Evolutionary conservation across 1,140 invertebrate species (phyloP), one percentile per base, ranked within the genome.

Genomic region (Colletes latitarsis): DNA sequence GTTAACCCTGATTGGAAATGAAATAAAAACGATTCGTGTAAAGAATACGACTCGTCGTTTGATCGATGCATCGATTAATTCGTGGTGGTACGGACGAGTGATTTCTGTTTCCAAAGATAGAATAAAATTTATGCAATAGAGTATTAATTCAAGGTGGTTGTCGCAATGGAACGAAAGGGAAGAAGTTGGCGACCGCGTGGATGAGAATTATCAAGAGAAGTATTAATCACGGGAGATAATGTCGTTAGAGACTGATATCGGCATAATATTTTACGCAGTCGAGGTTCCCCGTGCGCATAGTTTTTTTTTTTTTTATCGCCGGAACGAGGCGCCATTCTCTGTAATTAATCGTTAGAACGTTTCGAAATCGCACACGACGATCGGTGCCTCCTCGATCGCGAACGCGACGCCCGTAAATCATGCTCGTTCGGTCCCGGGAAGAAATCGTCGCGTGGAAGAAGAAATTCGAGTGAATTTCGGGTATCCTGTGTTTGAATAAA

Each of bases 221-320:
- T 86, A 87, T 87, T 90, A 91, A 91, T 91, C 84, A 83, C 90
- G 89, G 90, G 91, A 90, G 90, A 92, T 91, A 88, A 87, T 88
- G 84, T 91, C 88, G 87, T 92, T 91, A 91, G 85, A 82, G 81
- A 81, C 82, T 85, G 86, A 90, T 87, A 90, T 85, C 84, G 82
- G 79, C 77, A 82, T 85, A 87, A 92, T 90, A 90, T 89, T 90
- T 91, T 82, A 88, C 67, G 39, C 86, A 66, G 78, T 81, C 81
- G 74, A 85, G 74, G 63, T 68, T 80, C 68, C 67, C 69, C 63
- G 71, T 73, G 66, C 73, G 43, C 55, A 75, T 6, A 53, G 6
- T 15, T 60, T 6, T 60, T 72, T 68, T 60, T 72, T 68, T 75
- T 62, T 72, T 72, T 46, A 55, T 75, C 52, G 19, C 8, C 19